These are phyloP conservation scores for Darevskia mixta DNA, from an alignment of 2,797 vertebrate genomes.

Conservation along the genomic window DNA sequence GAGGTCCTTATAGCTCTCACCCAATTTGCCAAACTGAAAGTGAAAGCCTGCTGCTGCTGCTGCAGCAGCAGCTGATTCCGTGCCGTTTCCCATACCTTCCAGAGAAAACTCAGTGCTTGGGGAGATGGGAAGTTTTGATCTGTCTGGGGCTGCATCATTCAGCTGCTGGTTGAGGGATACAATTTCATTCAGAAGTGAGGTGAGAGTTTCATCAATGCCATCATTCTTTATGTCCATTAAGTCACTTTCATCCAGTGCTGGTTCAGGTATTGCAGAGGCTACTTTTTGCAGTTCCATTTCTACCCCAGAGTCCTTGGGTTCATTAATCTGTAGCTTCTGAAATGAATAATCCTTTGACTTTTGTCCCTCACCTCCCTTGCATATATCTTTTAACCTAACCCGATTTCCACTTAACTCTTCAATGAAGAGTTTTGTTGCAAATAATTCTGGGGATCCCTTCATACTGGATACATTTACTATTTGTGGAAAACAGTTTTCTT, in stretches of 20 bases:
- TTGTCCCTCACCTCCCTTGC: constrained; percentile 68
- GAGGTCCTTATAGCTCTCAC: constrained; percentile 75
- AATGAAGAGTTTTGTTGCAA: constrained; percentile 69
- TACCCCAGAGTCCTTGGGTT: constrained; percentile 75
- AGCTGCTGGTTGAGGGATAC: constrained; percentile 90
- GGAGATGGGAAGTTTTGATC: constrained; percentile 75
- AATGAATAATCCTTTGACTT: constrained; percentile 74
- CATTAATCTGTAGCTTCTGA: constrained; percentile 76
- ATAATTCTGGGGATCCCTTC: constrained; percentile 68
- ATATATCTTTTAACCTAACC: constrained; percentile 70
- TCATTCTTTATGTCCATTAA: constrained; percentile 78
- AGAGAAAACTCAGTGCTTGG: constrained; percentile 72
- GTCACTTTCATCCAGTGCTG: constrained; percentile 75
- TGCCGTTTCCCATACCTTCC: constrained; percentile 60
- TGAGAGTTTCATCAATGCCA: constrained; percentile 84
- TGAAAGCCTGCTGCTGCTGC: constrained; percentile 69
- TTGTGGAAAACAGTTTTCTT: constrained; percentile 74
- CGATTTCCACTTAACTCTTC: constrained; percentile 71
- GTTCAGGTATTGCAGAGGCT: constrained; percentile 79
- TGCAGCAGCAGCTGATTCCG: constrained; percentile 62
- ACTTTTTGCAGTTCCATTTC: constrained; percentile 82
- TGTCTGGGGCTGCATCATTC: constrained; percentile 78
- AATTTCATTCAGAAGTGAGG: constrained; percentile 89
- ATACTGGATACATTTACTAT: constrained; percentile 53
- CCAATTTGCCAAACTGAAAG: constrained; percentile 78